phyloP scores from a whole-genome alignment of 1,140 invertebrate species.

The Bombus terrestris region DNA sequence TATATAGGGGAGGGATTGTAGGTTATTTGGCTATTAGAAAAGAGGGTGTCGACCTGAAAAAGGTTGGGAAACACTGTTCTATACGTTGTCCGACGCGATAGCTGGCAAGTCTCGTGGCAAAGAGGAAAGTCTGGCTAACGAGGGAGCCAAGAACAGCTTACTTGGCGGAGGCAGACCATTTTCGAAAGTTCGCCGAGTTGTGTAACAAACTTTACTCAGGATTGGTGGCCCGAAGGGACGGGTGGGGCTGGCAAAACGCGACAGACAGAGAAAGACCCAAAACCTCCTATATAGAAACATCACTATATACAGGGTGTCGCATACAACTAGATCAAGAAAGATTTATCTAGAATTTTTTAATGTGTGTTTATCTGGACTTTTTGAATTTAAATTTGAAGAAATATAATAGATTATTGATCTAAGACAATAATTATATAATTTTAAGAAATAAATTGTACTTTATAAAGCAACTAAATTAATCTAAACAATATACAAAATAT shows the following conservation, averaged over 20 bases:
- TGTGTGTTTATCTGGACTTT: too few species aligned
- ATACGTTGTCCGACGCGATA: constrained; percentile 68
- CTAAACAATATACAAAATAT: too few species aligned
- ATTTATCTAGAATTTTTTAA: neutral
- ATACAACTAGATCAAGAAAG: neutral
- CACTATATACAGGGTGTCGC: neutral
- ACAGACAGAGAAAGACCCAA: constrained; percentile 25
- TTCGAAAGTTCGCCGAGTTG: constrained; percentile 81
- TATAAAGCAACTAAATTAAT: too few species aligned
- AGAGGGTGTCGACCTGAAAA: neutral
- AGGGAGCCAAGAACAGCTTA: constrained; percentile 77
- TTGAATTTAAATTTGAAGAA: too few species aligned
- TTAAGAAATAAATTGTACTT: too few species aligned
- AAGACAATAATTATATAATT: too few species aligned
- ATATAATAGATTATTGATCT: too few species aligned
- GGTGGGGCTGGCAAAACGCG: constrained; percentile 68
- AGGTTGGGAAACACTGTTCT: constrained; percentile 4
- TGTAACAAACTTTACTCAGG: constrained; percentile 82
- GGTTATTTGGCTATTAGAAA: constrained; percentile 2
- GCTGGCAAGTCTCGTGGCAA: constrained; percentile 72
- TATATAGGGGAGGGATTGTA: neutral
- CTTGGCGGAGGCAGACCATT: constrained; percentile 79
- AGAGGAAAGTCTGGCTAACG: constrained; percentile 71
- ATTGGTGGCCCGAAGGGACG: constrained; percentile 80
- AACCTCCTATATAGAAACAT: neutral